These are phyloP conservation scores for Antitype chi DNA, from an alignment of 2,888 invertebrate genomes.

Conservation along the genomic window DNA sequence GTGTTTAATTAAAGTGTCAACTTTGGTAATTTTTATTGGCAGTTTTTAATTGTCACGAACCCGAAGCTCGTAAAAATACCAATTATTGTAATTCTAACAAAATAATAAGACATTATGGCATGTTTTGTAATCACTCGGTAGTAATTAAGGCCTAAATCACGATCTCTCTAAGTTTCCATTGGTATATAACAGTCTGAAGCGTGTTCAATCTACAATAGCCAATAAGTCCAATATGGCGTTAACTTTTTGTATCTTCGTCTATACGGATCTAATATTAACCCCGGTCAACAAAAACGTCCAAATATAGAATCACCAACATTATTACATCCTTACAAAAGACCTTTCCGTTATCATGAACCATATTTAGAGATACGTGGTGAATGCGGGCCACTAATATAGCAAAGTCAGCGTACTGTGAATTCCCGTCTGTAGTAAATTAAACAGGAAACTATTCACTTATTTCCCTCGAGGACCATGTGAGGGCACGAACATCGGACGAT, in stretches of 20 bases:
- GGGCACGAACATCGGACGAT: constrained; percentile 63
- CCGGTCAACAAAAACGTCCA: constrained; percentile 31
- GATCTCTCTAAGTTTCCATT: neutral
- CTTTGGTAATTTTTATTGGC: too few species aligned
- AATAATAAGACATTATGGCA: too few species aligned
- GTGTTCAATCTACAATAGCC: neutral
- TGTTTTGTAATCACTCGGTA: neutral
- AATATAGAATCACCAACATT: constrained; percentile 43
- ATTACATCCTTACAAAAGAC: constrained; percentile 57
- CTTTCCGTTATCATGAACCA: constrained; percentile 52
- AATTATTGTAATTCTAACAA: neutral
- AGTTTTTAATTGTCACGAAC: too few species aligned
- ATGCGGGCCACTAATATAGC: constrained; percentile 66
- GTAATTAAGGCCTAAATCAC: neutral
- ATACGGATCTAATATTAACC: constrained; percentile 31
- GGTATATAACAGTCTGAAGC: neutral
- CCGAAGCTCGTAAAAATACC: too few species aligned
- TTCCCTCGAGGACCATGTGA: constrained; percentile 74
- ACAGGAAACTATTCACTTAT: constrained; percentile 82
- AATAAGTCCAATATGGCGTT: constrained; percentile 21
- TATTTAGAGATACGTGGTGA: constrained; percentile 60
- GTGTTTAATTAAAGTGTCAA: too few species aligned
- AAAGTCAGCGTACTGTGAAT: constrained; percentile 65
- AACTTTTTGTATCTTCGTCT: constrained; percentile 19
- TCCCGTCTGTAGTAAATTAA: constrained; percentile 77